phyloP scores from a whole-genome alignment of 2,113 vertebrate species.

The Danio rerio region DNA sequence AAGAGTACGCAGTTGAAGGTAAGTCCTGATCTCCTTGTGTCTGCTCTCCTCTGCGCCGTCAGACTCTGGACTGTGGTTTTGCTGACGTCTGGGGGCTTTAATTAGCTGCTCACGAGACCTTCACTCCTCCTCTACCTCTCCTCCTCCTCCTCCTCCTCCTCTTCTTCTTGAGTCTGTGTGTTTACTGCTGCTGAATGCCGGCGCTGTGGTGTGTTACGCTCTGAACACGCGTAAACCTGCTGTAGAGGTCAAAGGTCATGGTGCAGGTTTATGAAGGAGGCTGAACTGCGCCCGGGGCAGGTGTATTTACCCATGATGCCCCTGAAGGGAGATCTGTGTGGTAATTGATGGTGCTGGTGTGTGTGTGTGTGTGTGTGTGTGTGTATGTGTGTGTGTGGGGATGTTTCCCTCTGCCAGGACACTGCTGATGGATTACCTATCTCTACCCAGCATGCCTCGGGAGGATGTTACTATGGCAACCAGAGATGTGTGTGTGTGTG shows the following conservation, averaged over 20 bases:
- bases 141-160: neutral
- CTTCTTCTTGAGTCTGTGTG: conserved; percentile 17
- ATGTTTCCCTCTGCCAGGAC: conserved; percentile 50
- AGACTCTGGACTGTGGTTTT: conserved; percentile 80
- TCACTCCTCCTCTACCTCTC: conserved; percentile 30
- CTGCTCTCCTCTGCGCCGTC: conserved; percentile 64
- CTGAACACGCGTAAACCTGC: no score
- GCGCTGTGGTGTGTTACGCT: no score
- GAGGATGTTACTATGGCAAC: conserved; percentile 62
- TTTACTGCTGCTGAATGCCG: no score
- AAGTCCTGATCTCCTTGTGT: conserved; percentile 62
- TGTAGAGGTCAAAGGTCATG: no score
- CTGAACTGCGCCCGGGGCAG: neutral
- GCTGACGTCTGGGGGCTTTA: conserved; percentile 73
- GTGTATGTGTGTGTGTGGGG: conserved; percentile 31
- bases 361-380: conserved; percentile 34
- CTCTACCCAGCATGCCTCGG: conserved; percentile 44
- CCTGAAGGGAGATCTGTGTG: conserved; percentile 43
- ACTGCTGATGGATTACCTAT: conserved; percentile 64
- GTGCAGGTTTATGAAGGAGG: neutral
- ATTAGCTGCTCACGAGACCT: conserved; percentile 56
- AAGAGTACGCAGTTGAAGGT: conserved; percentile 79
- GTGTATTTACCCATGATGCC: conserved; percentile 45
- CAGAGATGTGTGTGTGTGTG: neutral
- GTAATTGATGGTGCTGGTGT: conserved; percentile 47